These are phyloP conservation scores for Varanus komodoensis DNA, from an alignment of 2,113 vertebrate genomes.

Conservation along the genomic window DNA sequence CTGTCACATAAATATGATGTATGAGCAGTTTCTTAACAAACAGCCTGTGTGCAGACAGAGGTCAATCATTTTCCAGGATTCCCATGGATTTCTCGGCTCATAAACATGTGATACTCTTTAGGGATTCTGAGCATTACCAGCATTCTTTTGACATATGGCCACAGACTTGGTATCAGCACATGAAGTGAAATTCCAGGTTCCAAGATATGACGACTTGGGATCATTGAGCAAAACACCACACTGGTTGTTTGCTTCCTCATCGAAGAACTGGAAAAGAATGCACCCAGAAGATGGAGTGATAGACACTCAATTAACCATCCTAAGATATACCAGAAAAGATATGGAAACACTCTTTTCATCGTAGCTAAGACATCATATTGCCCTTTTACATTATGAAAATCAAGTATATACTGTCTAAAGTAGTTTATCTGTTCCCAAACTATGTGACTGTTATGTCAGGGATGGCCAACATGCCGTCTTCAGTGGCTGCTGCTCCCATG, in stretches of 20 bases:
- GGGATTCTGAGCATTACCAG: slow-evolving; percentile 77
- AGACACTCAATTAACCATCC: slow-evolving; percentile 12
- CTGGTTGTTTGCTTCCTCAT: slow-evolving; percentile 79
- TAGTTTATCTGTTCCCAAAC: background rate
- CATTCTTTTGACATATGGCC: slow-evolving; percentile 86
- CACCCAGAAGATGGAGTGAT: slow-evolving; percentile 45
- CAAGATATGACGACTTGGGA: slow-evolving; percentile 82
- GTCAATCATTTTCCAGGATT: background rate
- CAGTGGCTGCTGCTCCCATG: too few relatives aligned
- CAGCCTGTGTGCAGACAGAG: background rate
- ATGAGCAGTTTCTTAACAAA: background rate
- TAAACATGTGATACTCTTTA: slow-evolving; percentile 14
- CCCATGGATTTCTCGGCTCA: background rate
- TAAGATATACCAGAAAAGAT: slow-evolving; percentile 27
- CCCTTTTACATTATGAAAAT: background rate
- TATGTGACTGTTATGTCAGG: background rate
- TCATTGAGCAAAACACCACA: slow-evolving; percentile 87
- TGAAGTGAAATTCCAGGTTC: slow-evolving; percentile 91
- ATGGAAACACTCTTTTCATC: background rate
- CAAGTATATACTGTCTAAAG: background rate
- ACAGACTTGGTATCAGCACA: slow-evolving; percentile 81
- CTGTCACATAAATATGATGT: background rate
- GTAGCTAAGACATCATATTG: background rate
- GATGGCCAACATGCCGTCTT: too few relatives aligned
- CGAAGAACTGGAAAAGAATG: slow-evolving; percentile 72